phyloP scores from a whole-genome alignment of 2,797 vertebrate genomes.

The Gymnocypris eckloni region DNA sequence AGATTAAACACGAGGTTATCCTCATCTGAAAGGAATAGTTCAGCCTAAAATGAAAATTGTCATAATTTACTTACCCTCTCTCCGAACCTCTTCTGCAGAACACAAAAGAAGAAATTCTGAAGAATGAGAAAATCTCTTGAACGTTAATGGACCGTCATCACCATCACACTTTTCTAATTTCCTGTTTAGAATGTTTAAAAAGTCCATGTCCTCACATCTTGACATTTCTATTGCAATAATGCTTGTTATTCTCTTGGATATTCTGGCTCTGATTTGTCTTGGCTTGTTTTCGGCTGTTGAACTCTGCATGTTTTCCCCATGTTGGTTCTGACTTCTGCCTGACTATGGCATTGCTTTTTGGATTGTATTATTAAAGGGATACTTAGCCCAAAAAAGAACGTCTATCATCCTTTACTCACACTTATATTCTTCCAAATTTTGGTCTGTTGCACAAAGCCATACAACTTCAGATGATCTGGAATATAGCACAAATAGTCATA shows the following conservation, averaged over 20 bases:
- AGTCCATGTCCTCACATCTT: neutral
- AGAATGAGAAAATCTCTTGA: neutral
- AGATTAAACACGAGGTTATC: neutral
- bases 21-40: neutral
- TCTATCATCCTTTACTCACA: neutral
- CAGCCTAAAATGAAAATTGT: neutral
- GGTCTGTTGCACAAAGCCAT: constrained; percentile 1
- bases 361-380: neutral
- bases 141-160: neutral
- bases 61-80: neutral
- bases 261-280: constrained; percentile 10
- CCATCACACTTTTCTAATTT: neutral
- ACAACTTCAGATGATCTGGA: neutral
- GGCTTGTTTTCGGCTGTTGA: constrained; percentile 13
- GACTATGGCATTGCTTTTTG: neutral
- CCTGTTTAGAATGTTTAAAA: neutral
- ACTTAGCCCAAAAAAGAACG: neutral
- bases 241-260: neutral
- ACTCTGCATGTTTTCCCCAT: neutral
- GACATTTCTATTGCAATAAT: neutral
- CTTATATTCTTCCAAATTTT: constrained; percentile 10
- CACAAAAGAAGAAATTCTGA: neutral
- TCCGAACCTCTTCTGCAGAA: neutral
- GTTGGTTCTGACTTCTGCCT: constrained; percentile 12
- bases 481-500: neutral